A percentile compares a stretch with the other conserved stretches of the same genome.
phyloP scores from a whole-genome alignment of 2,797 vertebrate genomes.

The Botia almorhae region DNA sequence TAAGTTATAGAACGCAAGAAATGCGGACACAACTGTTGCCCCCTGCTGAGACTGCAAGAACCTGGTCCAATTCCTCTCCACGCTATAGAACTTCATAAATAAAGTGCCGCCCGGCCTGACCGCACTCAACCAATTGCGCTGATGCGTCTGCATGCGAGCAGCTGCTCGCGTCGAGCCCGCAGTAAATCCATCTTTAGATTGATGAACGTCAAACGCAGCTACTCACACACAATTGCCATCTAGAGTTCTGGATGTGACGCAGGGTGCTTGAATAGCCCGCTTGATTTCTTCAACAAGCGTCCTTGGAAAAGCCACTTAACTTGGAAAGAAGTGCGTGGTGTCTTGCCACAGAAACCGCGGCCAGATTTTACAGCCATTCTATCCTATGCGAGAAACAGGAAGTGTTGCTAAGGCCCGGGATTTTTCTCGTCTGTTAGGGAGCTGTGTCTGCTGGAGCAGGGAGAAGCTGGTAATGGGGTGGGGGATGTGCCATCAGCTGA shows the following conservation, averaged over 20 bases:
- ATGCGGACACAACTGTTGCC: slow-evolving; percentile 37
- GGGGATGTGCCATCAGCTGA: slow-evolving; percentile 52
- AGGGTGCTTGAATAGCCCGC: not conserved
- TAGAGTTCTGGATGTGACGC: slow-evolving; percentile 7
- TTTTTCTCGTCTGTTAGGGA: slow-evolving; percentile 12
- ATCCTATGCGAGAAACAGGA: slow-evolving; percentile 23
- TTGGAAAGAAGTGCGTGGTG: not conserved
- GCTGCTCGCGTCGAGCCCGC: not conserved
- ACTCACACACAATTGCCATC: slow-evolving; percentile 24
- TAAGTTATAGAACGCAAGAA: not conserved
- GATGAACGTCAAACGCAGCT: slow-evolving; percentile 30
- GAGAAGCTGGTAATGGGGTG: slow-evolving; percentile 5
- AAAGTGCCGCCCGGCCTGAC: not conserved
- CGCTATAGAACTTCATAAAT: slow-evolving; percentile 34
- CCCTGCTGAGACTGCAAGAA: slow-evolving; percentile 24
- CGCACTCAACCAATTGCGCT: not conserved
- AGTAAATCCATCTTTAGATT: slow-evolving; percentile 28
- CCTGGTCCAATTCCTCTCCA: not conserved
- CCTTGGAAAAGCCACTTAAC: slow-evolving; percentile 13
- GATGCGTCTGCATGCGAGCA: not conserved
- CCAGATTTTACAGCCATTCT: not conserved
- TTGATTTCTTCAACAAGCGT: slow-evolving; percentile 15
- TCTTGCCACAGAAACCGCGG: not conserved
- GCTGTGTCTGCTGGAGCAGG: slow-evolving; percentile 12
- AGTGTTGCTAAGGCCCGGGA: slow-evolving; percentile 2